A percentile compares a stretch with the other conserved stretches of the same genome.
phyloP scores from a whole-genome alignment of 2,888 invertebrate genomes.

The Eupelmus urozonus region DNA sequence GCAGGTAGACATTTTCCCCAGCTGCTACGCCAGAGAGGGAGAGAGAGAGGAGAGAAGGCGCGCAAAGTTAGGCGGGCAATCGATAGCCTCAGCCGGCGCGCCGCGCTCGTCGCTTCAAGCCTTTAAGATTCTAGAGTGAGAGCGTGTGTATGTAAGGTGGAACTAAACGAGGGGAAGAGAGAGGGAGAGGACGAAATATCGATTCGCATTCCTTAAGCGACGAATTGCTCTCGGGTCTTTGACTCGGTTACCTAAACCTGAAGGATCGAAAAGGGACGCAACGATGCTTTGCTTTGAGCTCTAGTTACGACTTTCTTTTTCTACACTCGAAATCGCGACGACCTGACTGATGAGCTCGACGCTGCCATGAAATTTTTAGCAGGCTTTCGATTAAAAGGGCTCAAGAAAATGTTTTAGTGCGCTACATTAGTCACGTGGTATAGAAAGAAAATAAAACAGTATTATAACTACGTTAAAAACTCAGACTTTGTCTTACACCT shows the following conservation, averaged over 20 bases:
- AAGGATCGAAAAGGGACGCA: constrained; percentile 6
- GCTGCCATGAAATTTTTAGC: no score
- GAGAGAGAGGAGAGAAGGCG: background rate
- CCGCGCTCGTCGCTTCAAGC: constrained; percentile 44
- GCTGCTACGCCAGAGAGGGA: constrained; percentile 32
- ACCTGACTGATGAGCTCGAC: no score
- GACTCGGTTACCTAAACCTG: constrained; percentile 45
- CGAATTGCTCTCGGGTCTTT: constrained; percentile 46
- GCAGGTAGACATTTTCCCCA: constrained; percentile 63
- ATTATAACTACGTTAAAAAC: no score
- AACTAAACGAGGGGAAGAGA: background rate
- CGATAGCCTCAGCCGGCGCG: constrained; percentile 36
- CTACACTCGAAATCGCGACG: no score
- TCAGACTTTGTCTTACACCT: no score
- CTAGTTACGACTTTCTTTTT: background rate
- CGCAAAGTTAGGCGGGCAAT: constrained; percentile 31
- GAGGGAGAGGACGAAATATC: constrained; percentile 39
- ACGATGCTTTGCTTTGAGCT: background rate
- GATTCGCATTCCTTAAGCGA: constrained; percentile 44
- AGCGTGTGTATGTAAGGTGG: background rate
- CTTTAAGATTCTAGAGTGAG: constrained; percentile 36
- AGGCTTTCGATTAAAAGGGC: no score
- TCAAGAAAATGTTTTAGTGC: no score
- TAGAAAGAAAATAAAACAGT: no score
- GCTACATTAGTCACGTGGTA: no score